phyloP scores from a whole-genome alignment of 2,888 invertebrate genomes.

The Desoria tigrina region DNA sequence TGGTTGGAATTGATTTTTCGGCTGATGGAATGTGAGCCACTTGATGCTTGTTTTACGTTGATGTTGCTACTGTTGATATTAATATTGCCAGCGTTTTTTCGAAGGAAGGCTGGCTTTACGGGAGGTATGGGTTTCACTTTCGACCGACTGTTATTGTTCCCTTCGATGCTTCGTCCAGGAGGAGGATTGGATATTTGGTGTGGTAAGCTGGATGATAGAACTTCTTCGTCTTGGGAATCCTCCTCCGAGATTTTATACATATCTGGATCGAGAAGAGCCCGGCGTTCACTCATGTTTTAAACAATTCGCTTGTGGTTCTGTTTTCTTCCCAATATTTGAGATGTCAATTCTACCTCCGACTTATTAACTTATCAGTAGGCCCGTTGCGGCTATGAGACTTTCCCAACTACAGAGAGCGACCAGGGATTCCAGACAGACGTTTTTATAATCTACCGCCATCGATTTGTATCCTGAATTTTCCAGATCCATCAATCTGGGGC shows the following conservation, averaged over 20 bases:
- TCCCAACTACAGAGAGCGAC: too few species aligned
- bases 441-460: too few species aligned
- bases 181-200: constrained; percentile 5
- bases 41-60: neutral
- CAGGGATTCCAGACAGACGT: too few species aligned
- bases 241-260: constrained; percentile 54
- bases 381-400: too few species aligned
- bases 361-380: too few species aligned
- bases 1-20: neutral
- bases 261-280: constrained; percentile 47
- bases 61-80: neutral
- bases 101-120: constrained; percentile 18
- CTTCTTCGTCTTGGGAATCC: constrained; percentile 52
- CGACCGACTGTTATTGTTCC: neutral
- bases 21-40: constrained; percentile 17
- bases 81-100: constrained; percentile 6
- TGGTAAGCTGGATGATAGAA: constrained; percentile 27
- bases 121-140: constrained; percentile 18
- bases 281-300: constrained; percentile 34
- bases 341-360: too few species aligned
- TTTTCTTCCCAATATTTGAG: neutral
- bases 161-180: neutral
- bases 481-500: neutral
- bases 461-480: neutral
- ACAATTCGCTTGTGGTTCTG: neutral